Percentiles rank a stretch among this genome's conserved stretches.
These are phyloP conservation scores for Myrmophylax atrothorax DNA, from an alignment of 2,113 vertebrate species.

Conservation along the genomic window DNA sequence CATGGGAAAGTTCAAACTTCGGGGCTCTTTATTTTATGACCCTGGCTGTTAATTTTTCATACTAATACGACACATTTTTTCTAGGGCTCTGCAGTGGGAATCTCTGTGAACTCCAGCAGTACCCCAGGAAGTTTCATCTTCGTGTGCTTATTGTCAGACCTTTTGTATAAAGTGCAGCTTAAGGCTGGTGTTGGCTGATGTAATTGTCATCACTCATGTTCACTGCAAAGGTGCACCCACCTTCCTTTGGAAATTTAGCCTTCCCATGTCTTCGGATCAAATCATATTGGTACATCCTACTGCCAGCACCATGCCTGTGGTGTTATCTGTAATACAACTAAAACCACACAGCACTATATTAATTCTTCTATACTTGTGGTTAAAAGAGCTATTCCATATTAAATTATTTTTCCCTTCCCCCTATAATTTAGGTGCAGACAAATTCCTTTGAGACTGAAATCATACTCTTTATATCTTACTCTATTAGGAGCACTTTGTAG, in stretches of 20 bases:
- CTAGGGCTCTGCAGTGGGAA: slow-evolving; percentile 14
- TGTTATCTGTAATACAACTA: not conserved
- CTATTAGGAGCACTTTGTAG: not conserved
- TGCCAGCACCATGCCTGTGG: not conserved
- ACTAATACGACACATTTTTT: slow-evolving; percentile 41
- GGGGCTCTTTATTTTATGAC: slow-evolving; percentile 37
- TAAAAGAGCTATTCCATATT: not conserved
- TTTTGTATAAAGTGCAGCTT: not conserved
- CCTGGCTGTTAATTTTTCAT: slow-evolving; percentile 48
- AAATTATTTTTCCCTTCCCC: not conserved
- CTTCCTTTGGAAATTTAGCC: not conserved
- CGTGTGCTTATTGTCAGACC: not conserved
- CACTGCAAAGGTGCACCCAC: not conserved
- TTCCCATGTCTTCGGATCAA: not conserved
- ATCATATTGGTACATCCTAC: not conserved
- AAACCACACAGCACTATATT: not conserved
- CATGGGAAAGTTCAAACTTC: slow-evolving; percentile 61
- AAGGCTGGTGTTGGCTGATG: not conserved
- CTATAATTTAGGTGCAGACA: not conserved
- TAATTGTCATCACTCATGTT: not conserved
- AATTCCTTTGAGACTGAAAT: slow-evolving; percentile 35
- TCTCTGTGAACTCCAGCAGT: slow-evolving; percentile 10
- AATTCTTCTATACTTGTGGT: slow-evolving; percentile 5
- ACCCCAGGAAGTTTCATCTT: slow-evolving; percentile 8
- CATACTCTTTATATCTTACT: not conserved